Conservation (phyloP, 2,888 invertebrate genomes). For the Nomada fabriciana region DNA sequence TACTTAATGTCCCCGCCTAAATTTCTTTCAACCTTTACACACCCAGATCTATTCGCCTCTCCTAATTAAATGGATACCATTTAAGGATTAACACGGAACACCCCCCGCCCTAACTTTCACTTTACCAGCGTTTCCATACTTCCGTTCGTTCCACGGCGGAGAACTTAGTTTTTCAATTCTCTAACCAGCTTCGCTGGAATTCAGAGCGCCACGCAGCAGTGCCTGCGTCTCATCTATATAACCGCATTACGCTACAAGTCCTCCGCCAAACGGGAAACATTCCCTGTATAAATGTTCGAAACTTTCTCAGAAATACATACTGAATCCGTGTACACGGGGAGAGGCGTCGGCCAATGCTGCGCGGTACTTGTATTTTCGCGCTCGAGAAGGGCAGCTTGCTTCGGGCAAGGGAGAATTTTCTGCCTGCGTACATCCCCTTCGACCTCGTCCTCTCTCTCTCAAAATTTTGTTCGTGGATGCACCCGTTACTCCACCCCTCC, state of each 20-base stretch:
- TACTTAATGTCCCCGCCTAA: too few species aligned
- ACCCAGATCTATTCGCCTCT: too few species aligned
- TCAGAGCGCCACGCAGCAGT: neutral
- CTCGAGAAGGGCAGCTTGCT: slow-evolving; percentile 35
- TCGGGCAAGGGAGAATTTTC: slow-evolving; percentile 16
- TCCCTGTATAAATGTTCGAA: slow-evolving; percentile 57
- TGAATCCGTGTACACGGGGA: slow-evolving; percentile 42
- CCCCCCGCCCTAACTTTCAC: neutral
- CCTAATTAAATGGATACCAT: neutral
- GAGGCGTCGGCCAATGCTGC: slow-evolving; percentile 50
- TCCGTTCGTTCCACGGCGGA: neutral
- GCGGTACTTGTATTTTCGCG: slow-evolving; percentile 53
- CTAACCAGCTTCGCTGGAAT: neutral
- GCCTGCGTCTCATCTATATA: neutral
- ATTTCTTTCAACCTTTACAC: too few species aligned
- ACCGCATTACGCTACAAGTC: slow-evolving; percentile 39
- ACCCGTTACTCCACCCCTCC: slow-evolving; percentile 1
- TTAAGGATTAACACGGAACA: neutral
- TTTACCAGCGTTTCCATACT: neutral
- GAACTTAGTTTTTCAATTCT: slow-evolving; percentile 31
- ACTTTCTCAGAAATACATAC: slow-evolving; percentile 55
- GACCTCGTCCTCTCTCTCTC: neutral
- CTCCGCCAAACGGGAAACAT: slow-evolving; percentile 57
- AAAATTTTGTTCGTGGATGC: neutral
- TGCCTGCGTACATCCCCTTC: neutral